Evolutionary conservation across 2,797 vertebrate species (phyloP), one percentile per base, ranked within the genome.

Genomic region (Danio jaintianensis): DNA sequence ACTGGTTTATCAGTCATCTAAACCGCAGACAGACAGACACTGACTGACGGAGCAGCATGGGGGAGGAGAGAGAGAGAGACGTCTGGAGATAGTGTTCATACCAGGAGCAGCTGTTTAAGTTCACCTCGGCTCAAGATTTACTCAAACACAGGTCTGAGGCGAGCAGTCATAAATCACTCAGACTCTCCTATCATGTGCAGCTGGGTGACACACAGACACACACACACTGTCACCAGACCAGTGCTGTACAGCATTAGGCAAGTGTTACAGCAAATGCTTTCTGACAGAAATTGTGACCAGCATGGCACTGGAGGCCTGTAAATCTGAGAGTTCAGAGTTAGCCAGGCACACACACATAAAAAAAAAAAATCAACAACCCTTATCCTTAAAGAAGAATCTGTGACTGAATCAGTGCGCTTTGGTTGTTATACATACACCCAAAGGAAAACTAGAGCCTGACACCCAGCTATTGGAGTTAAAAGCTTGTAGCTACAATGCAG

Each of bases 1-100:
- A 55, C n/a, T 64, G 68, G 69, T 66, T 73, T 73, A 74, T 64
- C 70, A 56, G 61, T 80, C 78, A 80, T 80, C 78, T 73, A 80
- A 80, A 73, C 42, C 52, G 12, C 42, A 20, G 63, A 18, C 20
- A 67, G 63, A 38, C 58, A 71, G 13, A 56, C 9, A 63, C 55
- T 47, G 42, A 68, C 42, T 38, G 58, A 62, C 3, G 29, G 29
- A 29, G 29, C 29, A 29, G 29, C 36, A 64, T 2, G n/a, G 12
- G 78, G 59, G 78, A 80, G 69, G 16, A 63, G 61, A 70, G 29
- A 29, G 29, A 29, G 50, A 18, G 40, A 66, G 48, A 45, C 4
- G 48, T 53, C 50, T 80, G 42, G 61, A 73, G 78, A 73, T 78
- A 16, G 61, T 58, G 48, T 22, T 40, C 22, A 66, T 73, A 66